phyloP scores from a whole-genome alignment of 1,140 invertebrate genomes.

The Ostrea denselamellosa region DNA sequence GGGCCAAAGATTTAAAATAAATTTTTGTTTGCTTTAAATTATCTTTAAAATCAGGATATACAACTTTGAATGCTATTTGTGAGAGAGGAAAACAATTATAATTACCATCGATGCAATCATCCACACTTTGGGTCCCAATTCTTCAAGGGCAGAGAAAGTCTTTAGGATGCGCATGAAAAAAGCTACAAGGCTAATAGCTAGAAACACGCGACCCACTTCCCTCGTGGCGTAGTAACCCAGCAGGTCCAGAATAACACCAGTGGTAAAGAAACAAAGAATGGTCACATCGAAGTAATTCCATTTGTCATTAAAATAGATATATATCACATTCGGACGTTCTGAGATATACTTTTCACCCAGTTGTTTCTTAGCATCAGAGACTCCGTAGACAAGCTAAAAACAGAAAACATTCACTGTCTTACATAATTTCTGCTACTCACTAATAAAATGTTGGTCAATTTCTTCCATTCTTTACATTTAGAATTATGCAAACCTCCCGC shows the following conservation, averaged over 20 bases:
- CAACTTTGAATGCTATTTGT: no score
- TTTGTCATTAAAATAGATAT: slow-evolving; percentile 47
- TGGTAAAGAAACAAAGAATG: slow-evolving; percentile 21
- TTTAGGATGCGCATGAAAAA: slow-evolving; percentile 39
- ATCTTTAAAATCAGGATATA: no score
- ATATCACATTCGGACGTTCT: slow-evolving; percentile 47
- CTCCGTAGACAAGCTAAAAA: neutral
- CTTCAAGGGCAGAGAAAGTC: slow-evolving; percentile 13
- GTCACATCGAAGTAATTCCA: slow-evolving; percentile 37
- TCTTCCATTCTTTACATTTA: neutral
- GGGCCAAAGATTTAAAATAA: no score
- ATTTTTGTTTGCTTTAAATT: neutral
- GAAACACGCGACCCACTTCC: neutral
- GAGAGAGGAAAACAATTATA: neutral
- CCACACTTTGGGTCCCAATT: slow-evolving; percentile 27
- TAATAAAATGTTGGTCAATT: neutral
- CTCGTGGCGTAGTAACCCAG: neutral
- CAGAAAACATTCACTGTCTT: no score
- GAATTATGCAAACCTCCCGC: slow-evolving; percentile 74
- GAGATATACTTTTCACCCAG: neutral
- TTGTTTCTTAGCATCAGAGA: neutral
- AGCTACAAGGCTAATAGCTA: neutral
- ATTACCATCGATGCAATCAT: slow-evolving; percentile 40
- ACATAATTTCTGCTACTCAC: neutral
- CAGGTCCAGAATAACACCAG: neutral